phyloP scores from a whole-genome alignment of 2,797 vertebrate genomes.

The Coranthus polyacanthus region DNA sequence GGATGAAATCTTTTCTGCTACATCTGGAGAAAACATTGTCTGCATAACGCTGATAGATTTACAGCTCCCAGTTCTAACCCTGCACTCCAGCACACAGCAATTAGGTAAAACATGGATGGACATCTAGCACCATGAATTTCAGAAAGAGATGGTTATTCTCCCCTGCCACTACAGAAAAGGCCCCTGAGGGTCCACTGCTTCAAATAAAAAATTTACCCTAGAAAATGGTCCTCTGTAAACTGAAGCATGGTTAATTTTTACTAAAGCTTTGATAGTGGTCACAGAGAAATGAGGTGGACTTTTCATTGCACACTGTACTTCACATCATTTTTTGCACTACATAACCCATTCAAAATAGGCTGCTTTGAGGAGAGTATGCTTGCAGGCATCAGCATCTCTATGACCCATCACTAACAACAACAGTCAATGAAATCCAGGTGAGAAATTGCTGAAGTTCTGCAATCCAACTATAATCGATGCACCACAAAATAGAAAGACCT shows the following conservation, averaged over 20 bases:
- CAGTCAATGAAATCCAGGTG: conserved; percentile 47
- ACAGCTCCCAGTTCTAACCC: conserved; percentile 84
- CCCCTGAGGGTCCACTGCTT: conserved; percentile 46
- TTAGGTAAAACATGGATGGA: conserved; percentile 84
- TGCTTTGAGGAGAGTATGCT: conserved; percentile 19
- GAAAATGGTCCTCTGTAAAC: conserved; percentile 44
- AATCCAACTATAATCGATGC: conserved; percentile 54
- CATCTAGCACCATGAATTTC: conserved; percentile 72
- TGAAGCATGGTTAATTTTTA: conserved; percentile 38
- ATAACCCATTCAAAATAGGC: conserved; percentile 31
- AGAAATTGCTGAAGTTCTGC: conserved; percentile 48
- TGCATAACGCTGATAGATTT: conserved; percentile 86
- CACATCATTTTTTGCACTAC: conserved; percentile 17
- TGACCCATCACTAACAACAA: conserved; percentile 46
- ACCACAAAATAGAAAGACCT: conserved; percentile 45
- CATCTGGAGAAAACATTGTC: conserved; percentile 90
- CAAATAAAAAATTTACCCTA: conserved; percentile 64
- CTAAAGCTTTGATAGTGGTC: conserved; percentile 34
- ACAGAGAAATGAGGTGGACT: conserved; percentile 28
- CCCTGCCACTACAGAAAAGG: conserved; percentile 46
- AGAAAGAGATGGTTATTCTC: conserved; percentile 64
- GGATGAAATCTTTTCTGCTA: conserved; percentile 89
- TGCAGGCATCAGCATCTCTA: conserved; percentile 33
- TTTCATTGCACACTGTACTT: conserved; percentile 16
- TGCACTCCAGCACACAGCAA: conserved; percentile 82